phyloP scores from a whole-genome alignment of 2,797 vertebrate species.

The Hoplostethus atlanticus region DNA sequence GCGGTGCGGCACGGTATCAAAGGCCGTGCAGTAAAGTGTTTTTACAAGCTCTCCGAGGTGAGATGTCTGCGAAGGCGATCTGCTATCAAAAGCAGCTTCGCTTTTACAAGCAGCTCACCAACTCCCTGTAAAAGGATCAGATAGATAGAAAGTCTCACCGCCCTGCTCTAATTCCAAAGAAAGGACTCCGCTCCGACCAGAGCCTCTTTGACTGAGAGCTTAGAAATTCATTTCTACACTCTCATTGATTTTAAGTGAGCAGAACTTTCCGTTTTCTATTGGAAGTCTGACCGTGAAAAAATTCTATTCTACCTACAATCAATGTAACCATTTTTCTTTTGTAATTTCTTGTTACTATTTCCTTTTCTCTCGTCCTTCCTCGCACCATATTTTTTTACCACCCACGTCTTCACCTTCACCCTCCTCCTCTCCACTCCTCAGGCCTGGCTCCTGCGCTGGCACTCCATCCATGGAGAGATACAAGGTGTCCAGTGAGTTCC shows the following conservation, averaged over 20 bases:
- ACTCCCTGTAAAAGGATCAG: slow-evolving; percentile 71
- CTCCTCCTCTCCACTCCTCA: slow-evolving; percentile 60
- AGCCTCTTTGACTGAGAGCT: slow-evolving; percentile 51
- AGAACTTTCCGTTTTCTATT: slow-evolving; percentile 47
- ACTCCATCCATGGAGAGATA: slow-evolving; percentile 91
- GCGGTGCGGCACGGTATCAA: slow-evolving; percentile 68
- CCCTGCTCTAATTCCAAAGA: slow-evolving; percentile 33
- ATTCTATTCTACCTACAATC: slow-evolving; percentile 1
- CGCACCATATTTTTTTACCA: slow-evolving; percentile 13
- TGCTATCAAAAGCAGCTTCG: slow-evolving; percentile 77
- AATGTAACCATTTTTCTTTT: slow-evolving; percentile 34
- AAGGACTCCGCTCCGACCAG: slow-evolving; percentile 47
- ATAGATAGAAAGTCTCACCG: slow-evolving; percentile 62
- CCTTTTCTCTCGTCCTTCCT: neutral
- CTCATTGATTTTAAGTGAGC: slow-evolving; percentile 60
- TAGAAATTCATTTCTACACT: slow-evolving; percentile 48
- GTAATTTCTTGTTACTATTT: slow-evolving; percentile 7
- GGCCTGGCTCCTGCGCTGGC: slow-evolving; percentile 95
- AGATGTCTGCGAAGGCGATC: slow-evolving; percentile 70
- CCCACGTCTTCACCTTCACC: neutral
- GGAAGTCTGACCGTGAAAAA: slow-evolving; percentile 35
- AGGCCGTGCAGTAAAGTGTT: slow-evolving; percentile 65
- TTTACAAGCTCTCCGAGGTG: slow-evolving; percentile 79
- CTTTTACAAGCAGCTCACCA: slow-evolving; percentile 75
- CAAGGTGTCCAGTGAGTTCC: slow-evolving; percentile 95